Evolutionary conservation across 2,888 invertebrate genomes (phyloP), one percentile per base, ranked within the genome.

Genomic region (Tanypteryx hageni): DNA sequence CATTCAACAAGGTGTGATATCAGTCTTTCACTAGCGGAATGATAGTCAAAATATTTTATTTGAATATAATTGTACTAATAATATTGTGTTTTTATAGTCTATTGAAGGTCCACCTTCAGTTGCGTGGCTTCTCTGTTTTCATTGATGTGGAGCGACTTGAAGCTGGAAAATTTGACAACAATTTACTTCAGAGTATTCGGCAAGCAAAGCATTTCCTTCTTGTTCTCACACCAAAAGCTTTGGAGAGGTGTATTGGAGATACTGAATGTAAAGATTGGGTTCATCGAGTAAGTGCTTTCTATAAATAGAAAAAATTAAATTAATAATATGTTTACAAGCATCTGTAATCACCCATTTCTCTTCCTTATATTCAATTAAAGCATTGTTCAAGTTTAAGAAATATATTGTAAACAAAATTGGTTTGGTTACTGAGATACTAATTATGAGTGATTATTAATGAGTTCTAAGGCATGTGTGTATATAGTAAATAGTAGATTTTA

Each of bases 161-260:
- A 95, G 99, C 99, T 57, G 99, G 99, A 82, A 99, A 99, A 96
- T 99, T 99, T 95, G 99, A 99, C 95, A 99, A 99, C 95, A 99
- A 99, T 95, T 96, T 99, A 91, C 96, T 99, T 93, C 98, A 99
- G 95, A 99, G 99, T 95, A 99, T 99, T 95, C 97, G 98, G 94
- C 98, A 99, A 94, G 99, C 99, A 27, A 98, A 98, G 95, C 98
- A 99, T 95, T 99, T 99, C 95, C 96, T 99, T 93, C 96, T 99
- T 93, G 99, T 99, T 92, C 96, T 99, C 93, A 99, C 99, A 91
- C 99, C 99, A 9, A 97, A 98, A 94, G 98, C 99, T 44, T 96
- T 99, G 93, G 99, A 99, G 94, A 96, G 99, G 94, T 99, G 99
- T 95, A 96, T 98, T 94, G 97, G 97, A 92, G 99, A 99, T 95